Base-by-base conservation (phyloP, 2,113 vertebrate genomes). In the Fregetta grallaria region DNA sequence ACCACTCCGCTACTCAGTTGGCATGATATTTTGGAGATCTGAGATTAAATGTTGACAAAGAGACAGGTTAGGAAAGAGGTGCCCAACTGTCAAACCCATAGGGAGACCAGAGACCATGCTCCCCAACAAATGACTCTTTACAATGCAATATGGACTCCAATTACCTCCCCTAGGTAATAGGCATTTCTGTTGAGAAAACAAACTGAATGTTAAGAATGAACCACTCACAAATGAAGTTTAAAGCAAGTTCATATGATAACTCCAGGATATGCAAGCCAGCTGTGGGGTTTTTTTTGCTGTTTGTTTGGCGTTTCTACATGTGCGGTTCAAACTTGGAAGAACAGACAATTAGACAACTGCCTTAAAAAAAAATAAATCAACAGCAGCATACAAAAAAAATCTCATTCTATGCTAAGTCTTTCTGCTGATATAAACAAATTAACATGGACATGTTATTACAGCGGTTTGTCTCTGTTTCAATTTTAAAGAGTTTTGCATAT, bases 41-140 rank as follows among this genome's bases (percentile, higher is more conserved):
- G 13, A 66, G 42, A 89, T 58, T 52, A 83, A 90, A 12, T 30
- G 3, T 18, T 84, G 65, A 68, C 23, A 88, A 67, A 82, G 17
- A 67, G 15, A 82, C 7, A 44, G 23, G 26, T 81, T 29, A 70
- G 18, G 62, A 62, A 70, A 66, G 29, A 59, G 12, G 6, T 30
- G 15, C 2, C 62, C 44, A 36, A 5, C 8, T 80, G 8, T 44
- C 29, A 68, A 53, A 63, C 34, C n/a, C 18, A 19, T 3, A 65
- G 34, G 26, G 42, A 71, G 8, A 71, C 1, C n/a, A 77, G 72
- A 58, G 11, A 13, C 6, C 15, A 27, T 40, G 9, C 18, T 76
- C 0, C 0, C 7, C 0, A 4, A 27, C 1, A 90, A 62, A 52
- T 45, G 18, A 49, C 19, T 40, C 3, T 20, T 66, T 81, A 68